Base-by-base conservation (phyloP, 2,113 vertebrate species). In the Lophius piscatorius region DNA sequence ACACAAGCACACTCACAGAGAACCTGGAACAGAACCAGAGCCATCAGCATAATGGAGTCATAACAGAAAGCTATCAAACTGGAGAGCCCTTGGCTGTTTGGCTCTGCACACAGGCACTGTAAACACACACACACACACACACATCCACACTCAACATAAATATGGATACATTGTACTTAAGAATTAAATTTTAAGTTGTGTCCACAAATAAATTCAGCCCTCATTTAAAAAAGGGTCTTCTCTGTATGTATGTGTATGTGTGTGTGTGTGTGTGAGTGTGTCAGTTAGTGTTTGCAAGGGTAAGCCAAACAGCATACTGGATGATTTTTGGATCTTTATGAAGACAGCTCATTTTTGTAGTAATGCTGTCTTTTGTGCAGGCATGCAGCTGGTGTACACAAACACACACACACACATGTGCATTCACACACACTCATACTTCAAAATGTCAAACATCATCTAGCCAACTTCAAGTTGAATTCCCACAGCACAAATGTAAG, bases 31-130 rank as follows among this genome's bases (percentile, higher is more conserved):
- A 8, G 69, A 74, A 82, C 85, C 86, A 85, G 81, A 84, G 76
- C 78, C 71, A 74, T 87, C 79, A 87, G 80, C 75, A 82, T 89
- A 87, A 90, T 89, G 71, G 79, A 80, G 67, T 70, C 80, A 81
- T 70, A 79, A 79, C 70, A 71, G 65, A 59, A 48, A 78, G n/a
- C 65, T 72, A 79, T 81, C 80, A 81, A 79, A 74, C 59, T 35
- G 5, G 42, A 76, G 64, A 76, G 80, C 78, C 52, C 60, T 77
- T 69, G 65, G 69, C 64, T 68, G 39, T 56, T 48, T 63, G 22
- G 65, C 54, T 59, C 21, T 16, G 6, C 28, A 63, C 46, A 46
- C 28, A 23, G 20, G 51, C 9, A 18, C 40, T 28, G 4, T 28
- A 28, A 28, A 48, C 7, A n/a, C 24, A 40, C 20, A 49, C 26